phyloP scores from a whole-genome alignment of 2,888 invertebrate genomes.

The Horisme vitalbata region DNA sequence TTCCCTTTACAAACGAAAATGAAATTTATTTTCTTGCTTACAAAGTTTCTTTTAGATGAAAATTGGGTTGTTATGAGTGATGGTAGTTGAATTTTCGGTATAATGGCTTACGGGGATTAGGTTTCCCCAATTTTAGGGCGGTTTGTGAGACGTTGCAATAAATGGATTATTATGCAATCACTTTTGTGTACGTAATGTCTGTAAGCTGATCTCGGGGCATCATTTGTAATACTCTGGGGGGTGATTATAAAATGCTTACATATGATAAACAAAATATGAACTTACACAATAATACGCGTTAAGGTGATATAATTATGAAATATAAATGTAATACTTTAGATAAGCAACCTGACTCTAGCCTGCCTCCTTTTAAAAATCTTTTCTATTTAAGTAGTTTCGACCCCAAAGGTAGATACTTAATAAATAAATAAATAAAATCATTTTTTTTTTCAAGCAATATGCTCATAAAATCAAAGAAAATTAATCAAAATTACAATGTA shows the following conservation, averaged over 20 bases:
- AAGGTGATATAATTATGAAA: too few species aligned
- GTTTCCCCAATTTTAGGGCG: conserved; percentile 70
- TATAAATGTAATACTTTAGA: too few species aligned
- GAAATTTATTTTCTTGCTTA: conserved; percentile 50
- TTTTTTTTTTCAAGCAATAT: too few species aligned
- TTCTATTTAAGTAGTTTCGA: too few species aligned
- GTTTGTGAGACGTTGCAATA: conserved; percentile 68
- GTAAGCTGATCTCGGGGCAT: conserved; percentile 28
- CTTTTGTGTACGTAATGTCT: conserved; percentile 34
- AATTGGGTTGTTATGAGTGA: conserved; percentile 53
- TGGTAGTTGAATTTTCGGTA: conserved; percentile 69
- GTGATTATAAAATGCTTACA: conserved; percentile 5
- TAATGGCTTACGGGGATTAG: conserved; percentile 78
- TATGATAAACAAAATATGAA: background rate
- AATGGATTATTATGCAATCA: conserved; percentile 77
- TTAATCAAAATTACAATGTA: too few species aligned
- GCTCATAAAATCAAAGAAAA: too few species aligned
- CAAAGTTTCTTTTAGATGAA: conserved; percentile 52
- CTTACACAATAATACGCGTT: too few species aligned
- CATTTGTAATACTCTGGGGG: conserved; percentile 24
- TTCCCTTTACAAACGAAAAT: conserved; percentile 47
- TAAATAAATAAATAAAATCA: too few species aligned
- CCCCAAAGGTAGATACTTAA: too few species aligned
- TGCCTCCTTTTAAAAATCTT: too few species aligned
- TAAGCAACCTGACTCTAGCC: too few species aligned